Base-by-base conservation (phyloP, 2,113 vertebrate genomes). In the Monopterus albus region DNA sequence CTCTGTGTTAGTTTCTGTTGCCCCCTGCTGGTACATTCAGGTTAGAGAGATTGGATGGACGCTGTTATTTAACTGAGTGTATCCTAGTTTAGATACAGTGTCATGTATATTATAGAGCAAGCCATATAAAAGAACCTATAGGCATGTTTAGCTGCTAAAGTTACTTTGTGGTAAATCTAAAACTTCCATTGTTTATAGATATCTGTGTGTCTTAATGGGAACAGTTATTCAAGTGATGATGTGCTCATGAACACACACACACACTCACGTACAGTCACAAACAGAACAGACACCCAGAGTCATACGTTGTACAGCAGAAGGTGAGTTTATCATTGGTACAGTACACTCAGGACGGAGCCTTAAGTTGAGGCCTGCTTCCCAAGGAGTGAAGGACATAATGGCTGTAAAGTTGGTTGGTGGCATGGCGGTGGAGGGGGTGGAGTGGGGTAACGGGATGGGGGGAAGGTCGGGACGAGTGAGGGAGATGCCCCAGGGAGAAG, bases 371-470 rank as follows among this genome's bases (percentile, higher is more conserved):
- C 56, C n/a, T 12, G 10, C 59, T 39, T 71, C 65, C 72, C 59
- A 70, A 33, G 71, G 63, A 81, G 56, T 58, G 82, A 89, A 87
- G 90, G 88, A 84, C 87, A 80, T 43, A 28, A 14, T 25, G 47
- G 47, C 67, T 61, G 49, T 56, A 73, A 58, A 29, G 70, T 29
- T 2, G n/a, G 23, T n/a, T n/a, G 53, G 18, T n/a, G 29, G 7
- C 53, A 26, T 10, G 20, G 36, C 25, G 39, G 15, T 12, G 38
- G 29, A 29, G 46, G 39, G 21, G 36, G 18, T 28, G 50, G 31
- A 49, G 5, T 49, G 21, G 47, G 64, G 55, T 35, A 35, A 29
- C 46, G 46, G 55, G 61, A 83, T 53, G 50, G 75, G 65, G 70
- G 29, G 40, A 79, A 83, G 85, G 87, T 87, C 77, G 65, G 75